Conservation (phyloP, 2,888 invertebrate species). For the Nomada fabriciana region DNA sequence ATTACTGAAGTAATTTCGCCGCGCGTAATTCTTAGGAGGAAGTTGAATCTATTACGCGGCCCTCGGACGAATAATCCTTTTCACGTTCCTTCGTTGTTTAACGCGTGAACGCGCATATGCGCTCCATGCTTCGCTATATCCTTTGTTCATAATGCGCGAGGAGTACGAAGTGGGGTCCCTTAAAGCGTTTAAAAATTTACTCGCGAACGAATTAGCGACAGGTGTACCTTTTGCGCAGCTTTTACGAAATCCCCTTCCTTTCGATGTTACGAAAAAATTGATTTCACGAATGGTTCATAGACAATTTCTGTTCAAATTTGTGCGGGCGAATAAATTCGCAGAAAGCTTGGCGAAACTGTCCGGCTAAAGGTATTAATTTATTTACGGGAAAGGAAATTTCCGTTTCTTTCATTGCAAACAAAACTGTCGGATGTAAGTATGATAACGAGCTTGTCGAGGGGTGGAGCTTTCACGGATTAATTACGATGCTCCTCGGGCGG, state of each 20-base stretch:
- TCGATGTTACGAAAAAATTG: too few species aligned
- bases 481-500: constrained; percentile 58
- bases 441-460: constrained; percentile 55
- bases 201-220: constrained; percentile 25
- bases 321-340: too few species aligned
- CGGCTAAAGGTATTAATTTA: too few species aligned
- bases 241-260: not conserved
- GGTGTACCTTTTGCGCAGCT: not conserved
- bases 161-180: not conserved
- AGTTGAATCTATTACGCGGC: constrained; percentile 53
- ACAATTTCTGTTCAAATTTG: too few species aligned
- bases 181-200: constrained; percentile 37
- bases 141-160: constrained; percentile 36
- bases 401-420: constrained; percentile 14
- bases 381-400: not conserved
- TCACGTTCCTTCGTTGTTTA: constrained; percentile 45
- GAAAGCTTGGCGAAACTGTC: too few species aligned
- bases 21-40: constrained; percentile 55
- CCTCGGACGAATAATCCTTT: constrained; percentile 53
- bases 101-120: not conserved
- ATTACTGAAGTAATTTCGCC: constrained; percentile 55
- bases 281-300: too few species aligned
- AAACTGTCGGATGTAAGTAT: constrained; percentile 21
- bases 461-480: constrained; percentile 51
- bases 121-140: constrained; percentile 28